These are phyloP conservation scores for Catotricha subobsoleta DNA, from an alignment of 2,888 invertebrate species.

Conservation along the genomic window DNA sequence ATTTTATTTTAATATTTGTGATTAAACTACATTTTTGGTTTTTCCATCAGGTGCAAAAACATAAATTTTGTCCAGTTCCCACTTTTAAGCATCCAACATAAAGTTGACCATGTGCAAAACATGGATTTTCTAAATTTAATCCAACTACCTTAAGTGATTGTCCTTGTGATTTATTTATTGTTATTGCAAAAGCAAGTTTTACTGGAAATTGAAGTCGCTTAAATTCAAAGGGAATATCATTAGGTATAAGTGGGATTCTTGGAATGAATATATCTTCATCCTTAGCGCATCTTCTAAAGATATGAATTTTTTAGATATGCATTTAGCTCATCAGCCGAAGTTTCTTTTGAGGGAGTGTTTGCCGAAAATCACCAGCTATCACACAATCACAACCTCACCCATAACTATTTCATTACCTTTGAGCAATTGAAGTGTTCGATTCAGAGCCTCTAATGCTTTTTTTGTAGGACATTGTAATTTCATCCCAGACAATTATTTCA, in stretches of 20 bases:
- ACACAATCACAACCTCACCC: conserved; percentile 12
- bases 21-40: conserved; percentile 8
- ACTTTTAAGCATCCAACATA: conserved; percentile 19
- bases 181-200: conserved; percentile 15
- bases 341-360: conserved; percentile 17
- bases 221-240: conserved; percentile 15
- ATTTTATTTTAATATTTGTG: neutral
- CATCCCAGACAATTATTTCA: conserved; percentile 17
- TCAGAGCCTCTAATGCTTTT: conserved; percentile 16
- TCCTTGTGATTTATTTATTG: conserved; percentile 18
- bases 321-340: conserved; percentile 16
- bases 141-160: conserved; percentile 16
- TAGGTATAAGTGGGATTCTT: conserved; percentile 20
- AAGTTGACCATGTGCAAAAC: conserved; percentile 20
- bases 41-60: conserved; percentile 1
- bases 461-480: conserved; percentile 18
- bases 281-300: conserved; percentile 13
- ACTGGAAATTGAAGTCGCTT: conserved; percentile 16
- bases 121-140: conserved; percentile 15
- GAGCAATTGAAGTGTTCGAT: conserved; percentile 16
- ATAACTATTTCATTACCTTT: conserved; percentile 8
- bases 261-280: conserved; percentile 16
- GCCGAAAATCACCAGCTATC: conserved; percentile 17
- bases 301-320: conserved; percentile 13
- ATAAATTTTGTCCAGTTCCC: conserved; percentile 6